Evolutionary conservation across 2,113 vertebrate genomes (phyloP), one percentile per base, ranked within the genome.

Genomic region (Poicephalus gulielmi): DNA sequence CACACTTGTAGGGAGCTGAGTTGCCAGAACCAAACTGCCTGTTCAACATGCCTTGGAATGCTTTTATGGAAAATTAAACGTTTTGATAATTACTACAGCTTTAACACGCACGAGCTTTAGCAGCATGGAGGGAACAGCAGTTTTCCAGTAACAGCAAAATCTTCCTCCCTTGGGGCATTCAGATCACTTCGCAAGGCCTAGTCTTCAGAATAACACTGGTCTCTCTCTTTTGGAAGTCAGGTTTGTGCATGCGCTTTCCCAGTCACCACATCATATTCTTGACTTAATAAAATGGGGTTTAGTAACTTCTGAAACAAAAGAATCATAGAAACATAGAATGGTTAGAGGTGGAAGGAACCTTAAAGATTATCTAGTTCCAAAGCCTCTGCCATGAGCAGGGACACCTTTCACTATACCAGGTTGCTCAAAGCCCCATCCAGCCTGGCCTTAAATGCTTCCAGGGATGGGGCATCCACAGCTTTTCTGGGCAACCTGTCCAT

Each of bases 21-120:
- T 13, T 1, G 1, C 11, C 37, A n/a, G 62, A 27, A 33, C 8
- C 33, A 22, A 75, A 24, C 33, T 33, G 69, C 52, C 50, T 6
- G 7, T 44, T 60, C 37, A 75, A 50, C 11, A 22, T 0, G 1
- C 24, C 49, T 17, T 1, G 0, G 7, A 13, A 57, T 3, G 3
- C 14, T 49, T 43, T 60, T 15, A 35, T 20, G 44, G 52, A 23
- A 60, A 60, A 60, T 33, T 4, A 60, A 52, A 24, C 7, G 7
- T 75, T 52, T 46, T 33, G 52, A 10, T 33, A 33, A 41, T 11
- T 27, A 24, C 16, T 39, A 33, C 27, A 23, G 27, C 6, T 50
- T 50, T 66, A 31, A 35, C 50, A 37, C 0, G 30, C 30, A 5
- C 17, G 3, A 16, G 25, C 25, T 43, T 35, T 37, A 33, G n/a